Conservation (phyloP, 2,888 invertebrate genomes). For the Willowsia nigromaculata region DNA sequence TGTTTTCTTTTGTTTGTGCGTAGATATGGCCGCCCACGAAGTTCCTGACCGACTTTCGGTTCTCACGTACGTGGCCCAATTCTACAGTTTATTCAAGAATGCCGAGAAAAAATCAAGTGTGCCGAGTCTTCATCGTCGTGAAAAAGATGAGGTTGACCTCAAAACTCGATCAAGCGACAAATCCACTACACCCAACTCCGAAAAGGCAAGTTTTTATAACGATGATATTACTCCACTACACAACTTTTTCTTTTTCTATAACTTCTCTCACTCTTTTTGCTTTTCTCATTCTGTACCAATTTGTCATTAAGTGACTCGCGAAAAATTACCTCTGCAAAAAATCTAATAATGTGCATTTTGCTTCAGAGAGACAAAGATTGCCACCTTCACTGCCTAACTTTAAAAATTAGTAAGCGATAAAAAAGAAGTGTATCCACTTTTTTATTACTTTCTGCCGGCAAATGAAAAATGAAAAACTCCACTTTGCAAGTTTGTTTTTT, state of each 20-base stretch:
- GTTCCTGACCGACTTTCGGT: conserved; percentile 78
- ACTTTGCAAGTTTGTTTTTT: conserved; percentile 35
- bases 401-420: conserved; percentile 5
- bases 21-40: conserved; percentile 76
- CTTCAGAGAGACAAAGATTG: background rate
- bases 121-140: conserved; percentile 59
- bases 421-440: conserved; percentile 19
- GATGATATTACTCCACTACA: background rate
- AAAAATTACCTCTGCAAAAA: conserved; percentile 29
- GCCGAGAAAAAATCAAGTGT: conserved; percentile 72
- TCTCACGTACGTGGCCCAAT: conserved; percentile 78
- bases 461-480: background rate
- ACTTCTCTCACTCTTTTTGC: background rate
- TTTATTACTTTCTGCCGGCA: background rate
- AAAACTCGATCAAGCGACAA: conserved; percentile 75
- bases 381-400: conserved; percentile 39
- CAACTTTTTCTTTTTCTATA: conserved; percentile 38
- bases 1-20: conserved; percentile 12
- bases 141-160: conserved; percentile 67
- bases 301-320: conserved; percentile 14
- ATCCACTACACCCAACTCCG: conserved; percentile 71
- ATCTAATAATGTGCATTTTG: conserved; percentile 21
- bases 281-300: background rate
- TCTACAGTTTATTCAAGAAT: conserved; percentile 76
- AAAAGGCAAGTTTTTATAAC: conserved; percentile 71